These are phyloP conservation scores for Rhopalosiphum maidis DNA, from an alignment of 1,140 invertebrate genomes.

Conservation along the genomic window DNA sequence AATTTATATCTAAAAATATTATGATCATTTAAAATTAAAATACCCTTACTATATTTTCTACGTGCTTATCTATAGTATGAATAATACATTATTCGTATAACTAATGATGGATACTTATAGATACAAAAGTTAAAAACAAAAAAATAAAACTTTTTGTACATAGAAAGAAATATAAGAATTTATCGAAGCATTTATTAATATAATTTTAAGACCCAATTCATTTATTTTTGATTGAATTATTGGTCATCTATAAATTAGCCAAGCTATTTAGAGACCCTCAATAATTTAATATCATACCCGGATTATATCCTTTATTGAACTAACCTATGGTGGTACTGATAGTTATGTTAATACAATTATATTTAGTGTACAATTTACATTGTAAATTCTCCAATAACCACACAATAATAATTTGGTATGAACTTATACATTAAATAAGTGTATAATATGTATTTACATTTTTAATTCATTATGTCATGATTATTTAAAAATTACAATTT, in stretches of 20 bases:
- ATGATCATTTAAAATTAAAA: not conserved
- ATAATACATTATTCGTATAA: not conserved
- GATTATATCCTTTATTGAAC: constrained; percentile 9
- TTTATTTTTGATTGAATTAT: constrained; percentile 19
- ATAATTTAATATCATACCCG: constrained; percentile 8
- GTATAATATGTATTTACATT: not conserved
- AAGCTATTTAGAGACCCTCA: not conserved
- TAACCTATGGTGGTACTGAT: not conserved
- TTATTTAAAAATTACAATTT: not conserved
- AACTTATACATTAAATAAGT: not conserved
- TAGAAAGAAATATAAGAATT: not conserved
- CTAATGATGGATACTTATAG: not conserved
- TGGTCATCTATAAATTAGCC: constrained; percentile 7
- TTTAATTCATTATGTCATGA: not conserved
- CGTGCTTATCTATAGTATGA: not conserved
- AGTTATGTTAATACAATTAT: not conserved
- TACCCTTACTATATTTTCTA: not conserved
- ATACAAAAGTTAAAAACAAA: no score
- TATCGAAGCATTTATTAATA: not conserved
- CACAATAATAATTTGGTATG: not conserved
- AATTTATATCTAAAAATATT: not conserved
- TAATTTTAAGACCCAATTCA: not conserved
- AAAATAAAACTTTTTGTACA: not conserved
- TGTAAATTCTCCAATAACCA: not conserved
- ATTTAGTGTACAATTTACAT: not conserved